A percentile compares a stretch with the other conserved stretches of the same genome.
These are phyloP conservation scores for Channa maculata DNA, from an alignment of 2,113 vertebrate species.

Conservation along the genomic window DNA sequence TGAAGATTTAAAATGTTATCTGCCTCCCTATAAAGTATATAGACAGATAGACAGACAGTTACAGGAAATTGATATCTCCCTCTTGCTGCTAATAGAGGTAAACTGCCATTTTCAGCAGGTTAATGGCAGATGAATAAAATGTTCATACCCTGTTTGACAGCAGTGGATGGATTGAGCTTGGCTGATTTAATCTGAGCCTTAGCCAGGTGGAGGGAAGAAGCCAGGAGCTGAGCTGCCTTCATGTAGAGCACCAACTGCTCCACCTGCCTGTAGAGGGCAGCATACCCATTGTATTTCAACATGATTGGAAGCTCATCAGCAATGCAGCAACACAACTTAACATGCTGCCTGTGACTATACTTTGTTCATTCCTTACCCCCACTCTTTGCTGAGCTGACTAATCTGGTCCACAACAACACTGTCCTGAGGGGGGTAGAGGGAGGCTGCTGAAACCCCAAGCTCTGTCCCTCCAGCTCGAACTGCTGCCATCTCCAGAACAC, in stretches of 20 bases:
- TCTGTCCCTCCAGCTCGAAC: conserved; percentile 86
- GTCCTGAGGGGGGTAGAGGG: conserved; percentile 93
- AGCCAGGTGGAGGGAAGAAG: conserved; percentile 94
- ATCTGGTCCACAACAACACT: conserved; percentile 97
- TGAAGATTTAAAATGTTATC: too few relatives aligned
- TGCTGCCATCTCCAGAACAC: conserved; percentile 94
- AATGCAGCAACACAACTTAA: conserved; percentile 4
- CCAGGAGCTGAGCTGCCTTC: conserved; percentile 95
- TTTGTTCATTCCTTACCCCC: conserved; percentile 86
- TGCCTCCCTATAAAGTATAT: background rate
- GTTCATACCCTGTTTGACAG: conserved; percentile 93
- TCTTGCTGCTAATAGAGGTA: background rate
- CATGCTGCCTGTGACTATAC: background rate
- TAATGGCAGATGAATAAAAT: background rate
- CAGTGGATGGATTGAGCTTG: conserved; percentile 93
- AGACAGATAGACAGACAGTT: background rate
- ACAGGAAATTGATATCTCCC: background rate
- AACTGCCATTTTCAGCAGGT: background rate
- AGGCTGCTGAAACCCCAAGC: conserved; percentile 87
- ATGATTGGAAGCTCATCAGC: background rate
- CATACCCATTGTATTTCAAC: conserved; percentile 30
- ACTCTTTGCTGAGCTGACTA: conserved; percentile 97
- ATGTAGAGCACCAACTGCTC: conserved; percentile 97
- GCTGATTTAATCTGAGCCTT: conserved; percentile 96
- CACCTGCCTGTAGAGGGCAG: conserved; percentile 87